phyloP scores from a whole-genome alignment of 2,888 invertebrate genomes.

The Apomyelois bistriatella region DNA sequence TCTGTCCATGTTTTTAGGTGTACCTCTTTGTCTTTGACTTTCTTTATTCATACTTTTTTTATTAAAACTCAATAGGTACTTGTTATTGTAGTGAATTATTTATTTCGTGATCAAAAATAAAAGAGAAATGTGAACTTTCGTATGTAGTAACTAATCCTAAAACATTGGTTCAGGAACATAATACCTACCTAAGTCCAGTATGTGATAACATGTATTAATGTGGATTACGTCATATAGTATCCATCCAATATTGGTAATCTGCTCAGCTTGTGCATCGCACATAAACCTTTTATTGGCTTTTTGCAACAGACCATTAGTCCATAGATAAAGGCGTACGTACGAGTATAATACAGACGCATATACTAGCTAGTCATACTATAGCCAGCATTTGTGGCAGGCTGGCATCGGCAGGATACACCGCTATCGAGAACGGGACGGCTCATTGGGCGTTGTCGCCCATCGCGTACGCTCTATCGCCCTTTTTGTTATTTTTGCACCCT shows the following conservation, averaged over 20 bases:
- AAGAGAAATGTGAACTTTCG: too few species aligned
- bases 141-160: too few species aligned
- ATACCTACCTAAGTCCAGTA: slow-evolving; percentile 20
- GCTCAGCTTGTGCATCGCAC: slow-evolving; percentile 36
- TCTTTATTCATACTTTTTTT: too few species aligned
- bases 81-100: too few species aligned
- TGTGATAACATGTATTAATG: slow-evolving; percentile 19
- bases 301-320: slow-evolving; percentile 40
- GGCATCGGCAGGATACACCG: slow-evolving; percentile 15
- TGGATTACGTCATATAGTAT: slow-evolving; percentile 25
- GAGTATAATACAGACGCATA: not conserved
- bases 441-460: slow-evolving; percentile 24
- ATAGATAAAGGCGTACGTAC: slow-evolving; percentile 24
- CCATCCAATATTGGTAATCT: slow-evolving; percentile 42
- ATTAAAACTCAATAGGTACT: too few species aligned
- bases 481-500: slow-evolving; percentile 43
- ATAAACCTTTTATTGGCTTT: slow-evolving; percentile 57
- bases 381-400: too few species aligned
- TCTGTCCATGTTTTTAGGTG: too few species aligned
- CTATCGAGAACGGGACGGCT: slow-evolving; percentile 30
- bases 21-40: too few species aligned
- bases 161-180: too few species aligned
- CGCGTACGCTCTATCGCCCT: slow-evolving; percentile 37
- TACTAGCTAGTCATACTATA: too few species aligned
- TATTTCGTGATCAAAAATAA: too few species aligned